A percentile compares a stretch with the other conserved stretches of the same genome.
Evolutionary conservation across 35 echinoderm and acorn worm species (phyloP).

Genomic region (Heliocidaris erythrogramma): DNA sequence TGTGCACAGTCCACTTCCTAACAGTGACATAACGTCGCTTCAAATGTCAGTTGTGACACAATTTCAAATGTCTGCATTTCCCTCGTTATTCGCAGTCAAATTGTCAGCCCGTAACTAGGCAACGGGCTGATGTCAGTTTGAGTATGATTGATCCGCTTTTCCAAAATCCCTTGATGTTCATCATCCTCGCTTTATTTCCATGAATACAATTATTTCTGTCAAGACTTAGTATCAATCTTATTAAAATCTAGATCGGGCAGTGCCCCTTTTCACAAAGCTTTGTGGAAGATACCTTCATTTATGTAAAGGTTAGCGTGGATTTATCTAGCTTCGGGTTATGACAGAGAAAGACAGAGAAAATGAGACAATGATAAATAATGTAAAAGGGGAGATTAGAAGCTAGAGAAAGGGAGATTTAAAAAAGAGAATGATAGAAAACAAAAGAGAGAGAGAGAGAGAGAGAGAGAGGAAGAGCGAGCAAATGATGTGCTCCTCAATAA

Average conservation of each 20-base stretch:
- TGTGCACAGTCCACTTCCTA: no score
- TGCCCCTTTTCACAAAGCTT: not conserved
- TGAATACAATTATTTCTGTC: not conserved
- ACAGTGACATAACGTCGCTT: no score
- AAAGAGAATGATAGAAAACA: no score
- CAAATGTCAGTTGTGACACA: not conserved
- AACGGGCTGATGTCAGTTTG: not conserved
- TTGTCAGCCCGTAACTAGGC: not conserved
- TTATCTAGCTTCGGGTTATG: not conserved
- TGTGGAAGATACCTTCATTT: not conserved
- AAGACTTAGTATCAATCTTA: not conserved
- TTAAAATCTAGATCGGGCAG: not conserved
- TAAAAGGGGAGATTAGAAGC: not conserved
- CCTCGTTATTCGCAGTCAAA: not conserved
- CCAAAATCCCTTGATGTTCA: not conserved
- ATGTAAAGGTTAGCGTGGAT: not conserved
- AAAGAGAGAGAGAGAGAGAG: not conserved
- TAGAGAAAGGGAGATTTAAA: not conserved
- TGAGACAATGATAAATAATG: not conserved
- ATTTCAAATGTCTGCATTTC: not conserved
- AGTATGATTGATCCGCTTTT: not conserved
- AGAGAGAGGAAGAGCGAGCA: not conserved
- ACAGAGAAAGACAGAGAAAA: not conserved
- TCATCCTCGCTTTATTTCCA: not conserved
- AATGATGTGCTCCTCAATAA: not conserved